Evolutionary conservation across 2,797 vertebrate genomes (phyloP).

Genomic region (Distichodus sexfasciatus): DNA sequence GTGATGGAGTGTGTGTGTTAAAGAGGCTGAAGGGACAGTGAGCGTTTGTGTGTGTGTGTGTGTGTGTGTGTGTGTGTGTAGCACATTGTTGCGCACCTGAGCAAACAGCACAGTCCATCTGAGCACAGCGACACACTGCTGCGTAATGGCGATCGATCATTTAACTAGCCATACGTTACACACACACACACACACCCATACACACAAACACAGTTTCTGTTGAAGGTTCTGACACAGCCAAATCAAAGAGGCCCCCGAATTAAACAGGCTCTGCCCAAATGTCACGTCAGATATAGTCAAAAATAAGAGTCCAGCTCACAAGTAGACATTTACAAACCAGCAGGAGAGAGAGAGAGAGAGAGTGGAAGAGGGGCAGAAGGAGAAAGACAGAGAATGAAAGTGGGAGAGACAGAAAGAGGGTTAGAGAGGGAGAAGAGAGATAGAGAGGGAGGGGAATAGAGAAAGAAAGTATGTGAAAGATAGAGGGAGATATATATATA

Average conservation of each 20-base stretch:
- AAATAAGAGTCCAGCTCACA: slow-evolving; percentile 41
- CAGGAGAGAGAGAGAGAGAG: slow-evolving; percentile 18
- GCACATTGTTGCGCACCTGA: slow-evolving; percentile 80
- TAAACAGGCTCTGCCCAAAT: slow-evolving; percentile 28
- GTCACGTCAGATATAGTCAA: slow-evolving; percentile 47
- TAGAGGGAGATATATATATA: too few species aligned
- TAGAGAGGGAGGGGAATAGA: background rate
- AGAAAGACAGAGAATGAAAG: slow-evolving; percentile 4
- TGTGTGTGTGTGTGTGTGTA: slow-evolving; percentile 31
- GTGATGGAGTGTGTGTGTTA: slow-evolving; percentile 10
- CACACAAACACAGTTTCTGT: slow-evolving; percentile 57
- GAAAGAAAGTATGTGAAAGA: slow-evolving; percentile 8
- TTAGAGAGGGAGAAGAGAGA: slow-evolving; percentile 9
- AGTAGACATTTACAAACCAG: slow-evolving; percentile 34
- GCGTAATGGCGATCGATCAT: slow-evolving; percentile 81
- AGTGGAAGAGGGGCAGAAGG: slow-evolving; percentile 21
- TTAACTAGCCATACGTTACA: slow-evolving; percentile 63
- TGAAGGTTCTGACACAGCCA: too few species aligned
- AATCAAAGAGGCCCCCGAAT: slow-evolving; percentile 62
- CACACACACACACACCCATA: slow-evolving; percentile 50
- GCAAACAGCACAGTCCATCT: slow-evolving; percentile 79
- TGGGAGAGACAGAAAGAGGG: slow-evolving; percentile 2
- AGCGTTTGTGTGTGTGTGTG: background rate
- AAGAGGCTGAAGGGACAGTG: background rate
- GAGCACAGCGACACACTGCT: slow-evolving; percentile 62